These are phyloP conservation scores for Coecobrya sp. DNA, from an alignment of 2,888 invertebrate species.

Conservation along the genomic window DNA sequence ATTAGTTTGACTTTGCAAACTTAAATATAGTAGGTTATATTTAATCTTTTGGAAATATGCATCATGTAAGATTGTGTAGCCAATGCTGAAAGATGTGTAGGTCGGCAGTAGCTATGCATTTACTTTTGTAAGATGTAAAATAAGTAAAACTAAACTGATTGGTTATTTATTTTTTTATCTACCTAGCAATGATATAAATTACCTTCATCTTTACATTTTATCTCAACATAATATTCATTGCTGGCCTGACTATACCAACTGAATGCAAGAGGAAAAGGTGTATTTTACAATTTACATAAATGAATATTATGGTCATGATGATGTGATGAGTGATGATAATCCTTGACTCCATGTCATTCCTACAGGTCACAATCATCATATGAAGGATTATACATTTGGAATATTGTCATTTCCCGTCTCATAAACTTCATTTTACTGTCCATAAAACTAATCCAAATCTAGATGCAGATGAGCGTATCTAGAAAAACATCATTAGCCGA, in stretches of 20 bases:
- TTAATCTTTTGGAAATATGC: too few species aligned
- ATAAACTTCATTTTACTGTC: constrained; percentile 56
- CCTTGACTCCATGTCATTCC: constrained; percentile 30
- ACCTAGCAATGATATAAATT: too few species aligned
- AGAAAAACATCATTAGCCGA: constrained; percentile 32
- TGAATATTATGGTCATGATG: not conserved
- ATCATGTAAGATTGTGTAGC: too few species aligned
- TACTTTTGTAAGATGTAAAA: too few species aligned
- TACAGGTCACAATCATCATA: not conserved
- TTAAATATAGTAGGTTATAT: too few species aligned
- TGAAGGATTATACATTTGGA: not conserved
- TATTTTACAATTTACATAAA: not conserved
- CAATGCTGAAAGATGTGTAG: too few species aligned
- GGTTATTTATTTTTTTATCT: too few species aligned
- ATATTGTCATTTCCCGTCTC: constrained; percentile 51
- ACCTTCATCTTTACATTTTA: not conserved
- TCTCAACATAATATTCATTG: not conserved
- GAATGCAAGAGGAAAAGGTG: not conserved
- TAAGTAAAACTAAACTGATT: too few species aligned
- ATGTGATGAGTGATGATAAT: not conserved
- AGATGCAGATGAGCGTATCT: constrained; percentile 49
- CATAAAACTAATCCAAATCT: constrained; percentile 49
- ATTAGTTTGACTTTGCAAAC: too few species aligned
- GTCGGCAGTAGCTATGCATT: too few species aligned
- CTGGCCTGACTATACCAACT: not conserved